Percentiles rank a stretch among this genome's conserved stretches.
Conservation (phyloP, 2,113 vertebrate species). For the Conger conger region DNA sequence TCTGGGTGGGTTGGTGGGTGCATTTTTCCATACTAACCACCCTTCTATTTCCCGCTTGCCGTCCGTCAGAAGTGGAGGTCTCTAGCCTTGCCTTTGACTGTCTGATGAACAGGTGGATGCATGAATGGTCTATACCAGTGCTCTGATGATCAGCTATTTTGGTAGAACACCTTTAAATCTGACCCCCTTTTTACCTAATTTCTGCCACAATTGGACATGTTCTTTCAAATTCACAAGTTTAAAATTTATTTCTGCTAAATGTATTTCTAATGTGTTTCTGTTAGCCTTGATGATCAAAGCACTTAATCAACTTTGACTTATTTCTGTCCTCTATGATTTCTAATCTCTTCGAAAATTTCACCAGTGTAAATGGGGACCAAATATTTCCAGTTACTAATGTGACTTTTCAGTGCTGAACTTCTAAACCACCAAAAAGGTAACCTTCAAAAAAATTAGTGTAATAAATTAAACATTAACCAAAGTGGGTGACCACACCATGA, state of each 20-base stretch:
- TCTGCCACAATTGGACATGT: not conserved
- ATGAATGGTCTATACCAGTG: not conserved
- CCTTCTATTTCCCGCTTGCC: not conserved
- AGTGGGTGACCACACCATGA: constrained; percentile 40
- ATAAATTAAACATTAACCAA: constrained; percentile 15
- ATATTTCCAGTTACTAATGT: constrained; percentile 21
- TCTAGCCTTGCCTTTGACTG: not conserved
- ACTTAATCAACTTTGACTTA: constrained; percentile 22
- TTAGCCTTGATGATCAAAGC: constrained; percentile 12
- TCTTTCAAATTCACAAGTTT: not conserved
- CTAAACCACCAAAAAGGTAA: not conserved
- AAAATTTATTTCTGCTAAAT: not conserved
- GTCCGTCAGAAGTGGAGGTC: not conserved
- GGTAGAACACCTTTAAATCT: not conserved
- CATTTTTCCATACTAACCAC: not conserved
- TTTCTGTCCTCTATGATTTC: constrained; percentile 25
- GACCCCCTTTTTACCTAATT: not conserved
- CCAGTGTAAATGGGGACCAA: constrained; percentile 61
- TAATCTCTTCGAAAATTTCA: constrained; percentile 58
- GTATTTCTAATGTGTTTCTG: no score
- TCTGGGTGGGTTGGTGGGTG: not conserved
- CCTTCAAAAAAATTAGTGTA: not conserved
- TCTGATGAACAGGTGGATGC: not conserved
- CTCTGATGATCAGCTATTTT: not conserved
- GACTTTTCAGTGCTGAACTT: constrained; percentile 25